Percentiles rank a stretch among this genome's conserved stretches.
These are phyloP conservation scores for Lichenostomus cassidix DNA, from an alignment of 2,113 vertebrate species.

Conservation along the genomic window DNA sequence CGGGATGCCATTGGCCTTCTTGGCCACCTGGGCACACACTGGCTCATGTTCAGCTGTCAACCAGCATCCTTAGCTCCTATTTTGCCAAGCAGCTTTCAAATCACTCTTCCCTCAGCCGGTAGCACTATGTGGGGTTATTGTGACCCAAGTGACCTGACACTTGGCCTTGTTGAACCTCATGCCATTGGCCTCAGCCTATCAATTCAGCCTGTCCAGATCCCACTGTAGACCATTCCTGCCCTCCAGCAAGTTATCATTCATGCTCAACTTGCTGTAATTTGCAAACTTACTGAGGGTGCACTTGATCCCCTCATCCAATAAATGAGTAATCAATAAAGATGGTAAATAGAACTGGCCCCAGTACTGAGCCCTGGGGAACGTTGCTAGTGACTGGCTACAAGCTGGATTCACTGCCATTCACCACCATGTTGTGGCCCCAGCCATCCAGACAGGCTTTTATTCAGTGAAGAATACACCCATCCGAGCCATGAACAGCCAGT, in stretches of 20 bases:
- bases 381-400: accelerated
- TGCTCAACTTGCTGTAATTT: not conserved
- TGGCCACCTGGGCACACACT: not conserved
- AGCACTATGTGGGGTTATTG: accelerated
- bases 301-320: accelerated
- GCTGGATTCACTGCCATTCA: not conserved
- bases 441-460: not conserved
- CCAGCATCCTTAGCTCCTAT: not conserved
- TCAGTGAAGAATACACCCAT: not conserved
- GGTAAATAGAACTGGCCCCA: not conserved
- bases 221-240: not conserved
- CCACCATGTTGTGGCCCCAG: not conserved
- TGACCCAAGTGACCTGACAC: not conserved
- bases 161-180: not conserved
- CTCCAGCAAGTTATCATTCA: not conserved
- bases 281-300: not conserved
- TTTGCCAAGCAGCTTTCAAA: not conserved
- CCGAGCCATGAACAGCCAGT: not conserved
- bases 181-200: not conserved
- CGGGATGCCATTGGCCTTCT: not conserved
- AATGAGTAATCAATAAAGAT: not conserved
- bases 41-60: not conserved
- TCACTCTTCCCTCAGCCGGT: no score
- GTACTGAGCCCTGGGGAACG: not conserved
- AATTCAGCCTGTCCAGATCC: not conserved